phyloP scores from a whole-genome alignment of 23 tunicate genomes.

The Oikopleura albicans region DNA sequence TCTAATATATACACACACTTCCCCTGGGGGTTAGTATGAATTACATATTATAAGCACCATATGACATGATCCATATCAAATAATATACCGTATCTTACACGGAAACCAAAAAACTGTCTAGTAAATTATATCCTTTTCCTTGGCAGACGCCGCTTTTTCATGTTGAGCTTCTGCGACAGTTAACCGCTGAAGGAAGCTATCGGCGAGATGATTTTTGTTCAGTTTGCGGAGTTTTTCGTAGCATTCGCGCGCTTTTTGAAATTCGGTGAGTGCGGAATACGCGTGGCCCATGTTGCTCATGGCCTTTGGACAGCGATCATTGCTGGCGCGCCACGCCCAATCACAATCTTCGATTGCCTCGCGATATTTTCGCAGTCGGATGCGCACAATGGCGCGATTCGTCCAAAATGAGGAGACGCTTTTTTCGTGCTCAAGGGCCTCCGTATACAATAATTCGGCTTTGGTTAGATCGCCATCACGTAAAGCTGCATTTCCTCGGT shows the following conservation, averaged over 20 bases:
- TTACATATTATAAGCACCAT: too few species aligned
- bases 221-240: background rate
- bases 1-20: too few species aligned
- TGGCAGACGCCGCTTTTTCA: too few species aligned
- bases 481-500: background rate
- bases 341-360: slow-evolving; percentile 15
- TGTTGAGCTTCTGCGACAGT: too few species aligned
- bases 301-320: background rate
- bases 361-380: background rate
- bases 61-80: too few species aligned
- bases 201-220: background rate
- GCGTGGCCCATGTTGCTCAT: slow-evolving; percentile 1
- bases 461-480: background rate
- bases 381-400: slow-evolving; percentile 11
- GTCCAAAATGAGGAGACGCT: background rate
- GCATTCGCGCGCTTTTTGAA: background rate
- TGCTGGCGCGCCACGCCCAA: slow-evolving; percentile 2
- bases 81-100: too few species aligned
- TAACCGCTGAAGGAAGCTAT: background rate
- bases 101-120: too few species aligned
- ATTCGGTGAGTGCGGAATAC: background rate
- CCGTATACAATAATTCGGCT: background rate
- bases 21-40: too few species aligned
- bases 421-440: background rate
- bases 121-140: too few species aligned